phyloP scores from a whole-genome alignment of 2,113 vertebrate genomes.

The Rana temporaria region DNA sequence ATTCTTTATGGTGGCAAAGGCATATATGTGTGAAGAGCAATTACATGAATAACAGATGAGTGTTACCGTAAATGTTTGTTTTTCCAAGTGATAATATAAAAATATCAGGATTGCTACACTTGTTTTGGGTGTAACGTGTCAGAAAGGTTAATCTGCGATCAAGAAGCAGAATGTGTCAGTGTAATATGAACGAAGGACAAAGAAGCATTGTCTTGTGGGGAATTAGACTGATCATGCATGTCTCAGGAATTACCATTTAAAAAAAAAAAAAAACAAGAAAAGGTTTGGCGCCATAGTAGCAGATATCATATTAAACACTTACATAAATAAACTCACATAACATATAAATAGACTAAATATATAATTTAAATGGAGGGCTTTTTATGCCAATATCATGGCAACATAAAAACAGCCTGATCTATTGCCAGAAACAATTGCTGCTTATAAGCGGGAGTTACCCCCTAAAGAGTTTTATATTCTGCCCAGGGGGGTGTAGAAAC shows the following conservation, averaged over 20 bases:
- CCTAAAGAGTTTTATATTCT: too few relatives aligned
- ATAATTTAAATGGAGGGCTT: too few relatives aligned
- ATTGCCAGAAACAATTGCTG: too few relatives aligned
- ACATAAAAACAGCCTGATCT: too few relatives aligned
- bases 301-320: too few relatives aligned
- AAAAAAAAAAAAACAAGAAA: slow-evolving; percentile 5
- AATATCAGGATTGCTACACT: slow-evolving; percentile 31
- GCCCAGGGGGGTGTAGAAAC: too few relatives aligned
- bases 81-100: not conserved
- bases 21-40: not conserved
- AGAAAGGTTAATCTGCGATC: slow-evolving; percentile 35
- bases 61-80: not conserved
- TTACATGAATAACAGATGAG: not conserved
- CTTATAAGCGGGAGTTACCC: too few relatives aligned
- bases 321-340: too few relatives aligned
- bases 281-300: not conserved
- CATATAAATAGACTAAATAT: too few relatives aligned
- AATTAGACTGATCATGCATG: slow-evolving; percentile 18
- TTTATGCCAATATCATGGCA: too few relatives aligned
- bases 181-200: slow-evolving; percentile 13
- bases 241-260: not conserved
- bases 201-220: slow-evolving; percentile 20
- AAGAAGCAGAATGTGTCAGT: slow-evolving; percentile 22
- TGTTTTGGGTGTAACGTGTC: slow-evolving; percentile 35
- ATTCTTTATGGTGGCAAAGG: not conserved